These are phyloP conservation scores for Buceros bicornis DNA, from an alignment of 2,797 vertebrate species.

Conservation along the genomic window DNA sequence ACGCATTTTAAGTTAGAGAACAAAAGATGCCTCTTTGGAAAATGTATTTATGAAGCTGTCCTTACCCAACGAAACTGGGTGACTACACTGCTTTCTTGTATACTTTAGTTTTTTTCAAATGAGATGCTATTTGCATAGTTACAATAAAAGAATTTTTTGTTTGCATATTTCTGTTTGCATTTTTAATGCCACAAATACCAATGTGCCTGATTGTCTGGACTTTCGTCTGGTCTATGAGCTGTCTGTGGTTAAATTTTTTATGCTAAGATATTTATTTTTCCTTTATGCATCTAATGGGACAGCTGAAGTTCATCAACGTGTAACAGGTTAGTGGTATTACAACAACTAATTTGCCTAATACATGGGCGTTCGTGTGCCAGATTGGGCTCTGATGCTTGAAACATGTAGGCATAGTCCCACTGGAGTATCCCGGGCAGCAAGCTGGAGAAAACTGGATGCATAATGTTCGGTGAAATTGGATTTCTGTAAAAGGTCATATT, in stretches of 20 bases:
- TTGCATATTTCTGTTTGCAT: not conserved
- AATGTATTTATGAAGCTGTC: not conserved
- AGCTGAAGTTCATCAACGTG: constrained; percentile 75
- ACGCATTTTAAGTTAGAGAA: not conserved
- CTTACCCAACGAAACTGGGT: not conserved
- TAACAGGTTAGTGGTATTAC: constrained; percentile 78
- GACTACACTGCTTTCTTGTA: not conserved
- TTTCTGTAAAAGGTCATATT: not conserved
- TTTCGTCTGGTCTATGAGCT: constrained; percentile 27
- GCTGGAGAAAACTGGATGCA: not conserved
- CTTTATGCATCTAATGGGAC: constrained; percentile 82
- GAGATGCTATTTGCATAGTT: not conserved
- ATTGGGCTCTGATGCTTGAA: not conserved
- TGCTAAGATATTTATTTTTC: constrained; percentile 76
- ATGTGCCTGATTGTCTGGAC: not conserved
- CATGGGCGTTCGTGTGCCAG: not conserved
- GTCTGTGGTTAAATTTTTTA: constrained; percentile 58
- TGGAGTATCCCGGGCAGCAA: not conserved
- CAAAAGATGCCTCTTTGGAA: not conserved
- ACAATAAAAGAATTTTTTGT: not conserved
- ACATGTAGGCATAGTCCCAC: not conserved
- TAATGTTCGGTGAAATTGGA: not conserved
- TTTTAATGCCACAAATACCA: not conserved
- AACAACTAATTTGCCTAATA: constrained; percentile 35
- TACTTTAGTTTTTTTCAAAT: not conserved